These are phyloP conservation scores for Nyctereutes procyonoides DNA, from an alignment of 2,113 vertebrate species.

Conservation along the genomic window DNA sequence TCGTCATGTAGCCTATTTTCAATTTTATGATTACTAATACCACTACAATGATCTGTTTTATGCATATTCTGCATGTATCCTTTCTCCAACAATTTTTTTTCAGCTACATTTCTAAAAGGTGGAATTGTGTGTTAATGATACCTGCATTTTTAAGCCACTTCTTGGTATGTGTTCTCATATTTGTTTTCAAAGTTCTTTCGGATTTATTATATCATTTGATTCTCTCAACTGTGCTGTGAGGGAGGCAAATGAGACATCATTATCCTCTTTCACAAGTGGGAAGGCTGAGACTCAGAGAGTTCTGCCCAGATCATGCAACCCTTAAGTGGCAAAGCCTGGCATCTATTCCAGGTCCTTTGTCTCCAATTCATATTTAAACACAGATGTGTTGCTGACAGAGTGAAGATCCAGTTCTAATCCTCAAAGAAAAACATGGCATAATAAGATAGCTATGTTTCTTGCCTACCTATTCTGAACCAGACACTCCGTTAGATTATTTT, in stretches of 20 bases:
- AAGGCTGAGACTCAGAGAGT: neutral
- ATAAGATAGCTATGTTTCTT: neutral
- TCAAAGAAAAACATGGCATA: slow-evolving; percentile 37
- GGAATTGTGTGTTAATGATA: neutral
- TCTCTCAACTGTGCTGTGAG: neutral
- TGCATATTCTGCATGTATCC: neutral
- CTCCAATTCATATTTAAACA: slow-evolving; percentile 34
- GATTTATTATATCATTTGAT: slow-evolving; percentile 15
- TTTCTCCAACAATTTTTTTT: neutral
- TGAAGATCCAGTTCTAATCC: slow-evolving; percentile 14
- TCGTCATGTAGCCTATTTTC: neutral
- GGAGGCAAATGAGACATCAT: neutral
- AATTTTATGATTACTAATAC: neutral
- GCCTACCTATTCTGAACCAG: neutral
- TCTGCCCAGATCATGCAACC: neutral
- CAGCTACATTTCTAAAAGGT: neutral
- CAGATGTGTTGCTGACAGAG: neutral
- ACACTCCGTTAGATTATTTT: neutral
- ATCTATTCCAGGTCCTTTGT: neutral
- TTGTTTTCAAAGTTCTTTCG: neutral
- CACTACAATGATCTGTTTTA: neutral
- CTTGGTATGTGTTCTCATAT: neutral
- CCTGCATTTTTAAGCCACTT: neutral
- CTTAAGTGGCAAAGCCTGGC: neutral
- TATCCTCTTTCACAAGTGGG: neutral